phyloP scores from a whole-genome alignment of 2,113 vertebrate species.

The Meleagris gallopavo region DNA sequence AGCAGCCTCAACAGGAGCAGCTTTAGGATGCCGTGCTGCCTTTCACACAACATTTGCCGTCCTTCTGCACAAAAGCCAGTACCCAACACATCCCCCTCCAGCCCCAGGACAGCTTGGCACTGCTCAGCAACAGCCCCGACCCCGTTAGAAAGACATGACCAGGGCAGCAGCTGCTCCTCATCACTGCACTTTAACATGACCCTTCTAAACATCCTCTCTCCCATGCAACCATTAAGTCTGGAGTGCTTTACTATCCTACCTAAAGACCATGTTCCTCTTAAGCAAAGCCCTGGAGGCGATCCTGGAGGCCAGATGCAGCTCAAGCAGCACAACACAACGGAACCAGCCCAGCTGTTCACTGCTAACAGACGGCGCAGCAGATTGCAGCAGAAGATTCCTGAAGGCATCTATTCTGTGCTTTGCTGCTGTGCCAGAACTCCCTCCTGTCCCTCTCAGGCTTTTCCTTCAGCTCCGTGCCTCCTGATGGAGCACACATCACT shows the following conservation, averaged over 20 bases:
- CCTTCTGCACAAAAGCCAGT: fast-evolving
- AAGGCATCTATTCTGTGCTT: background rate
- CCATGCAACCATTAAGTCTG: fast-evolving
- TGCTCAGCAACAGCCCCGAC: fast-evolving
- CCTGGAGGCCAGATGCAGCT: constrained; percentile 25
- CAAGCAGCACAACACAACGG: background rate
- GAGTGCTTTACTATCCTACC: background rate
- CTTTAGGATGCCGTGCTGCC: background rate
- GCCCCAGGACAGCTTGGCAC: background rate
- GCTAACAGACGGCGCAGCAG: constrained; percentile 68
- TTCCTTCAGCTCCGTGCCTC: background rate
- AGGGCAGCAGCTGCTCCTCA: background rate
- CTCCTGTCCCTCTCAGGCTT: constrained; percentile 16
- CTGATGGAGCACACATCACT: background rate
- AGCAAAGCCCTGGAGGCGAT: background rate
- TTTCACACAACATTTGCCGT: background rate
- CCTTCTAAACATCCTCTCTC: background rate
- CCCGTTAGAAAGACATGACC: fast-evolving
- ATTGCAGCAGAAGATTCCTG: background rate
- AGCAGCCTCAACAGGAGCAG: background rate
- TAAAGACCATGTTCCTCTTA: background rate
- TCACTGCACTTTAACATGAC: background rate
- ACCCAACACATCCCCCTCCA: fast-evolving
- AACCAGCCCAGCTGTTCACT: background rate
- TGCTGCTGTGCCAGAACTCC: constrained; percentile 35